Conservation (phyloP, 2,113 vertebrate genomes). For the Tachysurus fulvidraco region DNA sequence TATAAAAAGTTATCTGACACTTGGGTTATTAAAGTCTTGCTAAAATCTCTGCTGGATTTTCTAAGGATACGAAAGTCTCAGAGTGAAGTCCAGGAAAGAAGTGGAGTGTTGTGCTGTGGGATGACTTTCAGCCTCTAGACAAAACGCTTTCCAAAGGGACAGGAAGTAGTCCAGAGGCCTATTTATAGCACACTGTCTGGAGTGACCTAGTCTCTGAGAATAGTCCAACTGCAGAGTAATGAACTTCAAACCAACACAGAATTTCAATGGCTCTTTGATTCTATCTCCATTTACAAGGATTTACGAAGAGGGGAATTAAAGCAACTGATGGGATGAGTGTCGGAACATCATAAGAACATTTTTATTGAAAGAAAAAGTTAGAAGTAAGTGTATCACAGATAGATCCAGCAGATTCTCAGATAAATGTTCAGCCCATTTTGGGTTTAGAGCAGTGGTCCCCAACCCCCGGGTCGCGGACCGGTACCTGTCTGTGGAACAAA, state of each 20-base stretch:
- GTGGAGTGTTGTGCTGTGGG: no score
- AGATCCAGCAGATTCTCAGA: neutral
- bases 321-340: neutral
- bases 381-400: neutral
- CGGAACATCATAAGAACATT: neutral
- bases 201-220: slow-evolving; percentile 31
- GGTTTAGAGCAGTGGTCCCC: no score
- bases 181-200: slow-evolving; percentile 18
- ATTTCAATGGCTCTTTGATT: neutral
- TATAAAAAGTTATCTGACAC: no score
- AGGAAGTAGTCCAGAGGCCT: slow-evolving; percentile 23
- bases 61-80: no score
- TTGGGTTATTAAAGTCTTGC: no score
- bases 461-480: no score
- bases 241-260: neutral
- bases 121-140: neutral
- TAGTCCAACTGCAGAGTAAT: slow-evolving; percentile 14
- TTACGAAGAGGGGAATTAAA: neutral
- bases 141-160: slow-evolving; percentile 6
- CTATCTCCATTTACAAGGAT: neutral
- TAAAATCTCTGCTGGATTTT: no score
- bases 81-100: no score
- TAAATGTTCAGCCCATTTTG: neutral
- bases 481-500: no score
- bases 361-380: neutral